Conservation (phyloP, 1,140 invertebrate species). For the Apis dorsata region DNA sequence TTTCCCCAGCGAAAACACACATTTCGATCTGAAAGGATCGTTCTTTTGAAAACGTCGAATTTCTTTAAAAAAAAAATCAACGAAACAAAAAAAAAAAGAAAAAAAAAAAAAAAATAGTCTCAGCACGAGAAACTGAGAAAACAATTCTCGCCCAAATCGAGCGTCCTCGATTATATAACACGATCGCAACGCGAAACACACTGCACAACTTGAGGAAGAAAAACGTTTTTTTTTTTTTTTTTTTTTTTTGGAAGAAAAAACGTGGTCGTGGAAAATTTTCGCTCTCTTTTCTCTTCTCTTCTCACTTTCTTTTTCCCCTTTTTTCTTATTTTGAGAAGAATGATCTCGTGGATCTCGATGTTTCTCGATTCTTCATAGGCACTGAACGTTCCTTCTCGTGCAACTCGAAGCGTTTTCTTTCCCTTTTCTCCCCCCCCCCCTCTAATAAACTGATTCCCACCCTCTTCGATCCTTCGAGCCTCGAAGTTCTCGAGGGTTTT, state of each 20-base stretch:
- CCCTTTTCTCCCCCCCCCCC: too few relatives aligned
- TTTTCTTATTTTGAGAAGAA: background rate
- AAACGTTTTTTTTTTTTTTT: too few relatives aligned
- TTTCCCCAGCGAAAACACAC: too few relatives aligned
- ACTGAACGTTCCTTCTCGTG: slow-evolving; percentile 39
- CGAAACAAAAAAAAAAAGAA: background rate
- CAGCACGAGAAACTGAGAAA: too few relatives aligned
- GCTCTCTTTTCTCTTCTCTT: too few relatives aligned
- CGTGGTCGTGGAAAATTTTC: background rate
- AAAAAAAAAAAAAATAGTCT: too few relatives aligned
- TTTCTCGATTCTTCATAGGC: slow-evolving; percentile 26
- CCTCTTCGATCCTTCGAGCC: background rate
- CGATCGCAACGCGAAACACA: background rate
- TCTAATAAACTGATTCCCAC: too few relatives aligned
- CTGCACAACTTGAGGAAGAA: background rate
- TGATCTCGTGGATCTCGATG: slow-evolving; percentile 4
- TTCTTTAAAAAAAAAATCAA: background rate
- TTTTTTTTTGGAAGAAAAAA: background rate
- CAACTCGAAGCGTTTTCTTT: background rate
- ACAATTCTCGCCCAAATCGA: too few relatives aligned
- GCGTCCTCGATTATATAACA: background rate
- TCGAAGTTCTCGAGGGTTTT: background rate
- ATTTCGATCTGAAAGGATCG: too few relatives aligned
- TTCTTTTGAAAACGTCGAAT: too few relatives aligned
- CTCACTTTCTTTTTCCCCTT: too few relatives aligned